These are phyloP conservation scores for Syrmaticus mikado DNA, from an alignment of 2,113 vertebrate species.

Conservation along the genomic window DNA sequence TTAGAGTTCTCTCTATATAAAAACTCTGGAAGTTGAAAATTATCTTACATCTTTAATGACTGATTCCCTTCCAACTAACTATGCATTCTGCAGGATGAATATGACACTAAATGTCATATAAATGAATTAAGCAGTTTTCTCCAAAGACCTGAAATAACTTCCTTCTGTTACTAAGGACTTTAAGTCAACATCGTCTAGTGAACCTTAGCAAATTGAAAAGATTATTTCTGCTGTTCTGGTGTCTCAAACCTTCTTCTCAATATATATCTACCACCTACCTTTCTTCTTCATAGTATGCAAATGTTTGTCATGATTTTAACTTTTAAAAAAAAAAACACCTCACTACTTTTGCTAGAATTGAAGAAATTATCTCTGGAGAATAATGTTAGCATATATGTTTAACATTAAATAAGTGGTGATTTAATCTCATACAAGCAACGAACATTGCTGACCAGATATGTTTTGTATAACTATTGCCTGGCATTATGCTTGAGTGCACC, in stretches of 20 bases:
- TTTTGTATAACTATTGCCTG: not conserved
- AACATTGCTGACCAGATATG: not conserved
- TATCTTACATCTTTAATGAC: slow-evolving; percentile 3
- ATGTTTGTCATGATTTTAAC: not conserved
- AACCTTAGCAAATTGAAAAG: slow-evolving; percentile 38
- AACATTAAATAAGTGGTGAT: not conserved
- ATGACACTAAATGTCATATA: slow-evolving; percentile 35
- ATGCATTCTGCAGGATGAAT: slow-evolving; percentile 14
- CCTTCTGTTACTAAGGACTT: slow-evolving; percentile 8
- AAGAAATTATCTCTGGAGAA: not conserved
- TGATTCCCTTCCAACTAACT: not conserved
- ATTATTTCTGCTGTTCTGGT: not conserved
- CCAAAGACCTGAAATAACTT: slow-evolving; percentile 10
- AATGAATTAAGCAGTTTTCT: slow-evolving; percentile 49
- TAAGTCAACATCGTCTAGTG: slow-evolving; percentile 8
- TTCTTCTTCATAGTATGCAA: not conserved
- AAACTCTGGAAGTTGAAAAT: not conserved
- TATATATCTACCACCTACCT: not conserved
- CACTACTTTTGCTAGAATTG: not conserved
- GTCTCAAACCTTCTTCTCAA: not conserved
- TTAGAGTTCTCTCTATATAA: not conserved
- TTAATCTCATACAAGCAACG: not conserved
- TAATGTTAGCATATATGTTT: not conserved
- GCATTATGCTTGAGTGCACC: not conserved
- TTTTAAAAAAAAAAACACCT: not conserved